These are phyloP conservation scores for Nemapogon koenigi DNA, from an alignment of 2,888 invertebrate species.

Conservation along the genomic window DNA sequence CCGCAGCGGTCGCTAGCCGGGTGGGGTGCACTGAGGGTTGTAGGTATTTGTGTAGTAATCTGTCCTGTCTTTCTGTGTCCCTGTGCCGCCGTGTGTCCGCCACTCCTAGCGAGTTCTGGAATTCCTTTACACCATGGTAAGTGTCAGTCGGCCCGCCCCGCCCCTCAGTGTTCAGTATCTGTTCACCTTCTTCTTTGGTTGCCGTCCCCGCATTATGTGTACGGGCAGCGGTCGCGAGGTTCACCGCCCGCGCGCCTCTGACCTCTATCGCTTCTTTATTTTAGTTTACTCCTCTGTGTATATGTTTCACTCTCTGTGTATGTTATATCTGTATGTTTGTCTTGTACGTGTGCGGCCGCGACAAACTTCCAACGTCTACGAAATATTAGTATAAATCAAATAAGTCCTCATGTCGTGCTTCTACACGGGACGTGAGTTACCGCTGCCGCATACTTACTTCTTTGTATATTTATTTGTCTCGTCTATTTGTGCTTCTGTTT, in stretches of 20 bases:
- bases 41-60: conserved; percentile 69
- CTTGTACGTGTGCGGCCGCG: conserved; percentile 61
- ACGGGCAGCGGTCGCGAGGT: conserved; percentile 49
- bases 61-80: conserved; percentile 73
- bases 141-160: conserved; percentile 75
- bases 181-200: conserved; percentile 63
- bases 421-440: conserved; percentile 35
- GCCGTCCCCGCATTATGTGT: conserved; percentile 64
- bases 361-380: conserved; percentile 29
- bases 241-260: conserved; percentile 49
- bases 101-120: conserved; percentile 96
- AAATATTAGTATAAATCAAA: conserved; percentile 2
- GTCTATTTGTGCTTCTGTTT: conserved; percentile 62
- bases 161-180: conserved; percentile 65
- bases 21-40: conserved; percentile 65
- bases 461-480: conserved; percentile 61
- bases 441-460: conserved; percentile 52
- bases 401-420: conserved; percentile 18
- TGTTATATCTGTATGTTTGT: conserved; percentile 67
- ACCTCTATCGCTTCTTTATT: conserved; percentile 57
- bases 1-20: conserved; percentile 52
- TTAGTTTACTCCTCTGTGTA: conserved; percentile 62
- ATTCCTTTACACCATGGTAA: conserved; percentile 98
- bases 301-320: conserved; percentile 66
- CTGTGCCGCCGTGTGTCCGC: conserved; percentile 74